phyloP scores from a whole-genome alignment of 2,113 vertebrate species.

The Daphoenositta chrysoptera region DNA sequence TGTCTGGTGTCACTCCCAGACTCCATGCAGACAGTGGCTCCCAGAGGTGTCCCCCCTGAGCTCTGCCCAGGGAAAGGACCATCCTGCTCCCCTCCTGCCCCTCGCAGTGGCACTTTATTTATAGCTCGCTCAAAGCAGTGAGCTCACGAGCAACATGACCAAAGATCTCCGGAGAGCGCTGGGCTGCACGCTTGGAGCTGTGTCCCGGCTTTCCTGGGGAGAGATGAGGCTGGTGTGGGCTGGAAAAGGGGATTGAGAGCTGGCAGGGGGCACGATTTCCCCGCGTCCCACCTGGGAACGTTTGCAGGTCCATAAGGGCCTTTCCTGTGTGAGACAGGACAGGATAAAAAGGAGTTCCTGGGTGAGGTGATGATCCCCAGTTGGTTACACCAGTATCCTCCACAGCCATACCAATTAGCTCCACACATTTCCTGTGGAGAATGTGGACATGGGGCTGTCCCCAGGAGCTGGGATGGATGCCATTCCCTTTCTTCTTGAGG shows the following conservation, averaged over 20 bases:
- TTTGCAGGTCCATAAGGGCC: not conserved
- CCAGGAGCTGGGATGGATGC: not conserved
- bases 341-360: not conserved
- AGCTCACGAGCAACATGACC: not conserved
- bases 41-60: not conserved
- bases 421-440: not conserved
- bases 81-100: not conserved
- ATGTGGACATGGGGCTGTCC: not conserved
- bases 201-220: fast-evolving
- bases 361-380: not conserved
- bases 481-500: not conserved
- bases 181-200: not conserved
- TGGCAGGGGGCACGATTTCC: not conserved
- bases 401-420: not conserved
- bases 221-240: not conserved
- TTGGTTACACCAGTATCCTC: not conserved
- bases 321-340: not conserved
- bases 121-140: not conserved
- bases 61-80: not conserved
- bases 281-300: not conserved
- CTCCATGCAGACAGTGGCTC: not conserved
- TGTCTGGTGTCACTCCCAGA: not conserved
- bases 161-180: not conserved
- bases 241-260: not conserved
- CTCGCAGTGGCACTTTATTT: constrained; percentile 35